Evolutionary conservation across 2,113 vertebrate genomes (phyloP).

Genomic region (Panthera tigris): DNA sequence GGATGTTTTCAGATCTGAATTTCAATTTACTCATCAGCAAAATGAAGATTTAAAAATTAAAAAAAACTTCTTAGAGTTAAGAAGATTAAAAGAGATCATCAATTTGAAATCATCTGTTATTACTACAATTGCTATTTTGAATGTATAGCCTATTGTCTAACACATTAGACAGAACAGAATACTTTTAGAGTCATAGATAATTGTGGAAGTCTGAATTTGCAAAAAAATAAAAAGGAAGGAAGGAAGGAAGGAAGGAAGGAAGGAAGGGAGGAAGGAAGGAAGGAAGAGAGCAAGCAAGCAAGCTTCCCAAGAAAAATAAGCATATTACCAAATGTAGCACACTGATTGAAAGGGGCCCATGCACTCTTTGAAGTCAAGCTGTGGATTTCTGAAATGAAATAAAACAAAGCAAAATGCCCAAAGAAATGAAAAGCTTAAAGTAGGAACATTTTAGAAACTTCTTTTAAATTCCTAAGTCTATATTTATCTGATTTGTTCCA

Average conservation of each 20-base stretch:
- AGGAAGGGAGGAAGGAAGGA: no score
- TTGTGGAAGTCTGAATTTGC: background rate
- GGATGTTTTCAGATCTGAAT: background rate
- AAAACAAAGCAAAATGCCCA: conserved; percentile 26
- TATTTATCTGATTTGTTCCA: background rate
- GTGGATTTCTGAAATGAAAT: background rate
- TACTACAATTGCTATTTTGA: background rate
- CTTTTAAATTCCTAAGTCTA: background rate
- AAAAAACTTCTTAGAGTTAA: background rate
- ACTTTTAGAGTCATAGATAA: background rate
- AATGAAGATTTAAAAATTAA: background rate
- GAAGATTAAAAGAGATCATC: background rate
- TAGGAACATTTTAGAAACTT: background rate
- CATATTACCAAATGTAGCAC: background rate
- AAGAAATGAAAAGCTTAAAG: background rate
- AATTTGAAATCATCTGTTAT: background rate
- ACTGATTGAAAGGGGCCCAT: background rate
- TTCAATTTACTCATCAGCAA: background rate
- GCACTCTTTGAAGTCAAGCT: background rate
- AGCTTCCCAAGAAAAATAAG: background rate
- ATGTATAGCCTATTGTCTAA: background rate
- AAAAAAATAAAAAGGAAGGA: background rate
- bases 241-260: no score
- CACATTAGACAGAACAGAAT: background rate
- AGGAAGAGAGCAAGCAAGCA: background rate